Evolutionary conservation across 2,888 invertebrate genomes (phyloP).

Genomic region (Synanthedon andrenaeformis): DNA sequence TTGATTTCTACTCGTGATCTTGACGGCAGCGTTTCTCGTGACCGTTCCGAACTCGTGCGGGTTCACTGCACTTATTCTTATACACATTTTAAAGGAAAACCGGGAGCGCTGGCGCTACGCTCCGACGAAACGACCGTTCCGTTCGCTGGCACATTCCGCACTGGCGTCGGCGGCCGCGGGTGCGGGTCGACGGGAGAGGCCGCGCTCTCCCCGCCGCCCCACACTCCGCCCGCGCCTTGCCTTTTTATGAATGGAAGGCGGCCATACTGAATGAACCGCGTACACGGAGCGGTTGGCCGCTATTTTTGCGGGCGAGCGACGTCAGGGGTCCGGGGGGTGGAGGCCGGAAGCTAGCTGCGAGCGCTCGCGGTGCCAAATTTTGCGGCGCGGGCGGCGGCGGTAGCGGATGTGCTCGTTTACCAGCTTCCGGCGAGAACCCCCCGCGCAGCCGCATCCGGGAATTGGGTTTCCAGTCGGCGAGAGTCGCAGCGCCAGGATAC

Average conservation of each 20-base stretch:
- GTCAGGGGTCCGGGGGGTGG: slow-evolving; percentile 56
- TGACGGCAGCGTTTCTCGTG: slow-evolving; percentile 66
- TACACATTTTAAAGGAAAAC: slow-evolving; percentile 72
- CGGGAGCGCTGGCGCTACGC: slow-evolving; percentile 70
- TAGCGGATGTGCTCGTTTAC: slow-evolving; percentile 69
- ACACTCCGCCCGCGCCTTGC: slow-evolving; percentile 62
- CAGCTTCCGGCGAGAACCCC: slow-evolving; percentile 68
- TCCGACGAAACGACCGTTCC: slow-evolving; percentile 73
- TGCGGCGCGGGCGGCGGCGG: slow-evolving; percentile 65
- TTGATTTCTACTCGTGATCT: slow-evolving; percentile 70
- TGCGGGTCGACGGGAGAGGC: slow-evolving; percentile 64
- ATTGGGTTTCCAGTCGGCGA: slow-evolving; percentile 67
- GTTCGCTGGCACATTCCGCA: slow-evolving; percentile 69
- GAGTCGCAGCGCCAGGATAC: slow-evolving; percentile 54
- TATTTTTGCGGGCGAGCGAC: slow-evolving; percentile 64
- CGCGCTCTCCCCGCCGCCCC: slow-evolving; percentile 60
- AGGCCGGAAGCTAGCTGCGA: slow-evolving; percentile 66
- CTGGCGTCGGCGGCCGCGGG: slow-evolving; percentile 64
- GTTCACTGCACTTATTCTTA: slow-evolving; percentile 71
- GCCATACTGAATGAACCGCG: slow-evolving; percentile 79
- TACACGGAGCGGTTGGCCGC: slow-evolving; percentile 70
- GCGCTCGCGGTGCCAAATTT: slow-evolving; percentile 69
- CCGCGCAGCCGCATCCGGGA: slow-evolving; percentile 69
- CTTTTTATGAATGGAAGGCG: slow-evolving; percentile 81
- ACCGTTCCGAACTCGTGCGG: slow-evolving; percentile 70